Conservation (phyloP, 2,797 vertebrate species). For the Decapterus maruadsi region DNA sequence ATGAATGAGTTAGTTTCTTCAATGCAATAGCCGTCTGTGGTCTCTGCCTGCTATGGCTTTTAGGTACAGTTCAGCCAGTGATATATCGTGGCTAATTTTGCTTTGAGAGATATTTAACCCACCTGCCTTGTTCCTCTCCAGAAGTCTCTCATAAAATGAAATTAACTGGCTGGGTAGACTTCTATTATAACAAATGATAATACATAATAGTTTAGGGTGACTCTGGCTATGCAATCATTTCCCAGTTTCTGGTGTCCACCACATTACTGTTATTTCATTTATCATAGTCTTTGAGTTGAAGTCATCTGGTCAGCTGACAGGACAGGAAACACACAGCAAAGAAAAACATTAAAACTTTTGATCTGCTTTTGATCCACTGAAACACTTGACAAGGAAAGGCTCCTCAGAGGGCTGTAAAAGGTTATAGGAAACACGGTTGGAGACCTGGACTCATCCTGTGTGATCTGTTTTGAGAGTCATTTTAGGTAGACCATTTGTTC, state of each 20-base stretch:
- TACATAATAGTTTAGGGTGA: not conserved
- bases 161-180: not conserved
- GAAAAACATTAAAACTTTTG: constrained; percentile 52
- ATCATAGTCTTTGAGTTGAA: constrained; percentile 23
- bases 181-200: not conserved
- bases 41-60: constrained; percentile 1
- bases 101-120: constrained; percentile 5
- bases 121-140: not conserved
- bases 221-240: not conserved
- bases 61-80: constrained; percentile 3
- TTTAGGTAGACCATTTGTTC: constrained; percentile 79
- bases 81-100: constrained; percentile 5
- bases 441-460: constrained; percentile 76
- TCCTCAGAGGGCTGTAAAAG: constrained; percentile 71
- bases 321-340: constrained; percentile 55
- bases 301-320: constrained; percentile 49
- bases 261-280: constrained; percentile 22
- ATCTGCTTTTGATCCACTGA: constrained; percentile 60
- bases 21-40: not conserved
- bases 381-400: constrained; percentile 60
- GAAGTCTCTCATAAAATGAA: not conserved
- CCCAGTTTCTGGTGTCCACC: not conserved
- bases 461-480: constrained; percentile 84
- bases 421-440: constrained; percentile 74
- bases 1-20: constrained; percentile 4